Percentiles rank a stretch among this genome's conserved stretches.
Evolutionary conservation across 64 coral and sea anemone genomes (phyloP).

Genomic region (Pocillopora damicornis): DNA sequence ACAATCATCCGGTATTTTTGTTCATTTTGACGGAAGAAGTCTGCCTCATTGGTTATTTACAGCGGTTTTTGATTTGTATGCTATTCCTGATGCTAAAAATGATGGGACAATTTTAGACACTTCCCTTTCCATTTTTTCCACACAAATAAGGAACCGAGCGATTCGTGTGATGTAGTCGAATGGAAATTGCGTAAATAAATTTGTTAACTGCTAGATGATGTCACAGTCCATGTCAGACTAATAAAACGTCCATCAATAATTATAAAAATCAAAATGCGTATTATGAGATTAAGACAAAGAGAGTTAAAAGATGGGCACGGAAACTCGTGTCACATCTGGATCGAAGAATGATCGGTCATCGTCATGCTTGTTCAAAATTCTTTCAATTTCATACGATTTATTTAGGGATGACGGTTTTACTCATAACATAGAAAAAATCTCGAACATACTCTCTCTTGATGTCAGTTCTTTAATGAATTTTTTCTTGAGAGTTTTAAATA

Average conservation of each 20-base stretch:
- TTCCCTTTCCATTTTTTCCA: too few species aligned
- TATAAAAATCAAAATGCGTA: neutral
- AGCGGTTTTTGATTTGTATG: too few species aligned
- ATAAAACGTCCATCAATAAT: neutral
- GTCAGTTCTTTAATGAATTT: neutral
- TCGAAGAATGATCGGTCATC: neutral
- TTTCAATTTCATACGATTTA: neutral
- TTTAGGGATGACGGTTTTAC: neutral
- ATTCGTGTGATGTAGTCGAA: neutral
- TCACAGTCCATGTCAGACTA: neutral
- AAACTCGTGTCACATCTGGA: neutral
- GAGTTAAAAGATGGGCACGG: neutral
- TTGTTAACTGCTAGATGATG: neutral
- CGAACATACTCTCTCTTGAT: neutral
- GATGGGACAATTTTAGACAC: too few species aligned
- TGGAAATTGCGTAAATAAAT: neutral
- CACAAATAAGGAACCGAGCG: neutral
- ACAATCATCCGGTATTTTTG: too few species aligned
- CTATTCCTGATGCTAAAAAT: too few species aligned
- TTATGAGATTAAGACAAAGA: neutral
- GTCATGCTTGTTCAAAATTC: neutral
- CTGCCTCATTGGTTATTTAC: too few species aligned
- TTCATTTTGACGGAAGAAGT: too few species aligned
- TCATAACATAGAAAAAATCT: slow-evolving; percentile 3
- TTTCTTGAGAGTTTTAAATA: neutral